Base-by-base conservation (phyloP, 2,888 invertebrate genomes). In the Rhyacophila evoluta region DNA sequence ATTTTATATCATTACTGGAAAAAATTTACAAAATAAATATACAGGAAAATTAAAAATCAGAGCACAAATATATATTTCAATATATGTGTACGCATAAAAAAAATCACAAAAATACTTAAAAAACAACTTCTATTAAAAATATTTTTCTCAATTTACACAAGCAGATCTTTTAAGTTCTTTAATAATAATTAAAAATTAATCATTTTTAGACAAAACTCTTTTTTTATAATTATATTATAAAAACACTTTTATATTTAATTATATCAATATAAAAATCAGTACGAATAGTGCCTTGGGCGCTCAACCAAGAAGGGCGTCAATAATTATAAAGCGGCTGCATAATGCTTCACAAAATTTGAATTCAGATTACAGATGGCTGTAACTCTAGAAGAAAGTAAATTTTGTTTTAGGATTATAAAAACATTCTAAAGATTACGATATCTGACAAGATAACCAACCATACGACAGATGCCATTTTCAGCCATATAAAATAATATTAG, bases 181-280 rank as follows among this genome's bases (percentile, higher is more conserved):
- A 12, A 55, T 55, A 19, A 25, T 25, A 55, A 55, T 25, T 55
- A 55, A 55, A 55, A 55, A 55, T 55, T 55, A 55, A 55, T 55
- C 55, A 55, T 55, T 55, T 55, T 55, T 55, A 25, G 55, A 55
- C 55, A 19, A 55, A 55, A 55, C 55, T 55, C 25, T 55, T 55
- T 55, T 38, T 55, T 55, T 55, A 55, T 55, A 55, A 55, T 55
- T 55, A 55, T 55, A 55, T 55, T 55, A 55, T 55, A 55, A 55
- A 55, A 55, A 55, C 19, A 55, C 55, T 55, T 55, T 55, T 55
- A 55, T 55, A 55, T 55, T 55, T 55, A 55, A 55, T 55, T 55
- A n/a, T n/a, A 55, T 55, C 55, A 55, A 55, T 55, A 55, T 55
- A 55, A 55, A 55, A 55, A 55, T 55, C 55, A 55, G 55, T 55